A percentile compares a stretch with the other conserved stretches of the same genome.
These are phyloP conservation scores for Trypoxylus dichotomus DNA, from an alignment of 1,140 invertebrate genomes.

Conservation along the genomic window DNA sequence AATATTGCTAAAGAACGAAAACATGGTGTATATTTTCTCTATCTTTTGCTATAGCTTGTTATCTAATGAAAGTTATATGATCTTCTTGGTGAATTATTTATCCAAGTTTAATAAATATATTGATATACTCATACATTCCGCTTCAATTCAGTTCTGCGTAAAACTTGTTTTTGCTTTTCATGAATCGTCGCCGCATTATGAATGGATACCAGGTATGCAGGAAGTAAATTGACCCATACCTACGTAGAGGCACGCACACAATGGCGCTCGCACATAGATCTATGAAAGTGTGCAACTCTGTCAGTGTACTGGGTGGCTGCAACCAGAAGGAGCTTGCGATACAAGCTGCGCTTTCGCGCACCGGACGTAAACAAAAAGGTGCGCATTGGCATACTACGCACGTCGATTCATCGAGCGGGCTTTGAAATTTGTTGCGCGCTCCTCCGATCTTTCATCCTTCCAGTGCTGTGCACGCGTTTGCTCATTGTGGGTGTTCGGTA, in stretches of 20 bases:
- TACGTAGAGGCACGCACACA: not conserved
- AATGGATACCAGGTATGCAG: not conserved
- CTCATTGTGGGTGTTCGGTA: constrained; percentile 30
- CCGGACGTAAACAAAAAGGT: constrained; percentile 30
- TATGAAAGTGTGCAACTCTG: constrained; percentile 12
- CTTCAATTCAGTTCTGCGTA: not conserved
- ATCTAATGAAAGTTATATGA: too few relatives aligned
- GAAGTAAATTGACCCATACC: not conserved
- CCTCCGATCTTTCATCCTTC: constrained; percentile 29
- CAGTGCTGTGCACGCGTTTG: constrained; percentile 29
- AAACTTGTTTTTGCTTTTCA: not conserved
- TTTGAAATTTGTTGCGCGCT: constrained; percentile 32
- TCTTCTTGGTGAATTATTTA: too few relatives aligned
- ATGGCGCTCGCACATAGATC: not conserved
- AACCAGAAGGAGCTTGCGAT: not conserved
- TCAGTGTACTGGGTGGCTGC: not conserved
- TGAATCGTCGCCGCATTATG: not conserved
- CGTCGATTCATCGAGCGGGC: constrained; percentile 30
- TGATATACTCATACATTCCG: not conserved
- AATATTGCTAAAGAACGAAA: too few relatives aligned
- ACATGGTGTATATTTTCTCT: too few relatives aligned
- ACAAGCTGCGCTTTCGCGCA: constrained; percentile 6
- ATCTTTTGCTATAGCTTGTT: too few relatives aligned
- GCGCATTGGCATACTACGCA: constrained; percentile 26
- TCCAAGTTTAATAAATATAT: too few relatives aligned